phyloP scores from a whole-genome alignment of 2,797 vertebrate species.

The Enteromius treurensis region DNA sequence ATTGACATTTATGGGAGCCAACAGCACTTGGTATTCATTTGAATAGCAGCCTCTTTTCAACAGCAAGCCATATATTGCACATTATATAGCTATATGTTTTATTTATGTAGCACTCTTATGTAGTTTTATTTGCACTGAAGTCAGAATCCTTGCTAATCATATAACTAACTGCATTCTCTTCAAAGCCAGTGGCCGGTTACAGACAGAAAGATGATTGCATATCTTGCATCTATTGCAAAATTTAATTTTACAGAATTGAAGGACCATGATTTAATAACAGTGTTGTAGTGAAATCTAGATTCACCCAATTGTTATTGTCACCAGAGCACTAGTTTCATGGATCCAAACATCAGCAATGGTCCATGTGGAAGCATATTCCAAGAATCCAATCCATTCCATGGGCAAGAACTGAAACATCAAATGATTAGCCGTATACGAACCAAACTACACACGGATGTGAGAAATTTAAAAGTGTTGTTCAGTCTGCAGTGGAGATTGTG shows the following conservation, averaged over 20 bases:
- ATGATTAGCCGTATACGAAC: background rate
- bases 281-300: background rate
- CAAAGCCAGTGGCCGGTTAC: conserved; percentile 59
- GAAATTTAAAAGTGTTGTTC: background rate
- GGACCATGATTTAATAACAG: background rate
- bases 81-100: conserved; percentile 43
- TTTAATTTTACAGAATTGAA: background rate
- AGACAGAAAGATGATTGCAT: conserved; percentile 65
- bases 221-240: conserved; percentile 10
- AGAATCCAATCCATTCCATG: background rate
- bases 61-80: background rate
- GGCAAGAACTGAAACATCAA: background rate
- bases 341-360: background rate
- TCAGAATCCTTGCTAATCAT: conserved; percentile 48
- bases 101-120: conserved; percentile 50
- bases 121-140: conserved; percentile 25
- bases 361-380: background rate
- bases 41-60: conserved; percentile 20
- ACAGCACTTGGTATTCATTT: conserved; percentile 37
- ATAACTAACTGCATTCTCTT: conserved; percentile 54
- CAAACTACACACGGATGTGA: background rate
- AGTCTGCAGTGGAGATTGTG: background rate
- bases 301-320: background rate
- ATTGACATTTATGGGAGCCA: conserved; percentile 41
- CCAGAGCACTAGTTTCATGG: background rate